phyloP scores from a whole-genome alignment of 1,140 invertebrate species.

The Pararge aegeria region DNA sequence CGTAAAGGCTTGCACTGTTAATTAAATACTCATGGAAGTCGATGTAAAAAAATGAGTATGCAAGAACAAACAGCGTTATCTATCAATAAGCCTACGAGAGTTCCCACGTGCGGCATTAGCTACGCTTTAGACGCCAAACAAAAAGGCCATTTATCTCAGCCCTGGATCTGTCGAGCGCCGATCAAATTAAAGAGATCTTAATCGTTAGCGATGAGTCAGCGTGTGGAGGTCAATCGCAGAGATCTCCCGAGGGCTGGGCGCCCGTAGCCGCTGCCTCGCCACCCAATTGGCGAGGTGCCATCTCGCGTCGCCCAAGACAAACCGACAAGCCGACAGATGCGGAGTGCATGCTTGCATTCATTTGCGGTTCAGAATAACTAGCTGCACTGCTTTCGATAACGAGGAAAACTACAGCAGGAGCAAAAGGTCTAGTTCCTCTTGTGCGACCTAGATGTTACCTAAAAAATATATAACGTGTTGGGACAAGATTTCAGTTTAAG shows the following conservation, averaged over 20 bases:
- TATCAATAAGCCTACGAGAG: background rate
- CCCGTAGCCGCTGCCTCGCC: conserved; percentile 3
- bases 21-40: background rate
- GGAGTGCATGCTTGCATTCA: background rate
- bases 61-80: too few species aligned
- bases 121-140: background rate
- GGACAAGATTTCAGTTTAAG: too few species aligned
- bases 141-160: background rate
- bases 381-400: background rate
- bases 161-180: background rate
- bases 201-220: conserved; percentile 17
- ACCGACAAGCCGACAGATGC: background rate
- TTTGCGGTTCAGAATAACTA: background rate
- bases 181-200: conserved; percentile 12
- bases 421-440: too few species aligned
- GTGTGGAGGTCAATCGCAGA: conserved; percentile 18
- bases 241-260: conserved; percentile 7
- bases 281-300: conserved; percentile 13
- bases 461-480: too few species aligned
- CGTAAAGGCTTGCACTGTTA: too few species aligned
- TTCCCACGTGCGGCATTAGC: background rate
- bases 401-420: background rate
- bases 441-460: too few species aligned
- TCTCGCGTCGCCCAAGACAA: background rate
- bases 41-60: background rate